These are phyloP conservation scores for Pherbina coryleti DNA, from an alignment of 2,888 invertebrate species.

Conservation along the genomic window DNA sequence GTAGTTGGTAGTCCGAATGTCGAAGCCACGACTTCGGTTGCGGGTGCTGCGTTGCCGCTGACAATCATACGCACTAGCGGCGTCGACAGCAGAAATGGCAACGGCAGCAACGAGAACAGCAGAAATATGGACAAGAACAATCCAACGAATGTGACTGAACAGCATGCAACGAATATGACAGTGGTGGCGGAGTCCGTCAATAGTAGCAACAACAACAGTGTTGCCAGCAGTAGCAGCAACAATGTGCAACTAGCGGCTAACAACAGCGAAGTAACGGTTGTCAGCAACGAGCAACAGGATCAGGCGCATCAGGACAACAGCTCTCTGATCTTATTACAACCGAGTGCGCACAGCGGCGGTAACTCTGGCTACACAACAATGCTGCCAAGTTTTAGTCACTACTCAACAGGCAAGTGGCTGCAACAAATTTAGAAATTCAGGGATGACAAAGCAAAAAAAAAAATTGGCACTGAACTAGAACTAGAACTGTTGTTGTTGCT, in stretches of 20 bases:
- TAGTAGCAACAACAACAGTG: constrained; percentile 39
- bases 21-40: constrained; percentile 46
- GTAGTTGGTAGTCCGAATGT: constrained; percentile 41
- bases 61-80: constrained; percentile 47
- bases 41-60: constrained; percentile 54
- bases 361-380: constrained; percentile 72
- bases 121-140: constrained; percentile 19
- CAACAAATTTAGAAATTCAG: not conserved
- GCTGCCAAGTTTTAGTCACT: constrained; percentile 76
- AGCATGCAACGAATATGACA: constrained; percentile 42
- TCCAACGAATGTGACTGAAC: constrained; percentile 16
- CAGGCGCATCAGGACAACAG: constrained; percentile 47
- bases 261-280: constrained; percentile 26
- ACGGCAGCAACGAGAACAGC: constrained; percentile 40
- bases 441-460: too few relatives aligned
- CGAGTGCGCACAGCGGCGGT: constrained; percentile 61
- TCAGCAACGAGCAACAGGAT: constrained; percentile 31
- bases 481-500: too few relatives aligned
- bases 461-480: too few relatives aligned
- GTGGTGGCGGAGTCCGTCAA: constrained; percentile 34
- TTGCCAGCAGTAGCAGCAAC: constrained; percentile 45
- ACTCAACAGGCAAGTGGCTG: constrained; percentile 68
- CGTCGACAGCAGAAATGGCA: constrained; percentile 43
- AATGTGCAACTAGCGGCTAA: constrained; percentile 48
- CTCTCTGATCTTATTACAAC: constrained; percentile 73